phyloP scores from a whole-genome alignment of 92 coral and sea anemone species.

The Bergia sp. region DNA sequence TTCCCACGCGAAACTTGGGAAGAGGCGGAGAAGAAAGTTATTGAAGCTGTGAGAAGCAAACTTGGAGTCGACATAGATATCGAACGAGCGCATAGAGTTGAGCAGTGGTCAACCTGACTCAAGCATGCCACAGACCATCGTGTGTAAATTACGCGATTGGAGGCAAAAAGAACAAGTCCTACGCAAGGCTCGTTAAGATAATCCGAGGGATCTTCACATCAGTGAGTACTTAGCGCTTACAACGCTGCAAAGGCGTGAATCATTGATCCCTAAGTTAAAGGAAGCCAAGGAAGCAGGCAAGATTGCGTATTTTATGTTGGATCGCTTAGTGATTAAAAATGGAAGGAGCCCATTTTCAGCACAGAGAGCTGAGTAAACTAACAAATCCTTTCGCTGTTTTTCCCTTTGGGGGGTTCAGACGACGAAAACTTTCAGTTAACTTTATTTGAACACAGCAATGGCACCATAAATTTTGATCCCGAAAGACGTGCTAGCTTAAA shows the following conservation, averaged over 20 bases:
- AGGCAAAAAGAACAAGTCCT: background rate
- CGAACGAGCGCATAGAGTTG: no score
- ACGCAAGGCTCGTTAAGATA: background rate
- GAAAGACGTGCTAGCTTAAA: slow-evolving; percentile 13
- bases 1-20: no score
- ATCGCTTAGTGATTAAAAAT: background rate
- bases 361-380: background rate
- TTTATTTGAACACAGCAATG: slow-evolving; percentile 20
- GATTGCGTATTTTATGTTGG: no score
- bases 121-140: no score
- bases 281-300: no score
- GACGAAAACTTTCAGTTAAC: background rate
- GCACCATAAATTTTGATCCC: background rate
- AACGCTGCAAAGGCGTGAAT: no score
- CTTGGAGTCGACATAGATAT: no score
- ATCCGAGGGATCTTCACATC: background rate
- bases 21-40: no score
- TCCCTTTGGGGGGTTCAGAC: background rate
- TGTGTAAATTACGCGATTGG: no score
- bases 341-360: background rate
- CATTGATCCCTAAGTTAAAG: no score
- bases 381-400: background rate
- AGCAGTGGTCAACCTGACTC: no score
- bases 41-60: no score
- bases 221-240: background rate